These are phyloP conservation scores for Ardeotis arabs DNA, from an alignment of 2,113 vertebrate genomes.

Conservation along the genomic window DNA sequence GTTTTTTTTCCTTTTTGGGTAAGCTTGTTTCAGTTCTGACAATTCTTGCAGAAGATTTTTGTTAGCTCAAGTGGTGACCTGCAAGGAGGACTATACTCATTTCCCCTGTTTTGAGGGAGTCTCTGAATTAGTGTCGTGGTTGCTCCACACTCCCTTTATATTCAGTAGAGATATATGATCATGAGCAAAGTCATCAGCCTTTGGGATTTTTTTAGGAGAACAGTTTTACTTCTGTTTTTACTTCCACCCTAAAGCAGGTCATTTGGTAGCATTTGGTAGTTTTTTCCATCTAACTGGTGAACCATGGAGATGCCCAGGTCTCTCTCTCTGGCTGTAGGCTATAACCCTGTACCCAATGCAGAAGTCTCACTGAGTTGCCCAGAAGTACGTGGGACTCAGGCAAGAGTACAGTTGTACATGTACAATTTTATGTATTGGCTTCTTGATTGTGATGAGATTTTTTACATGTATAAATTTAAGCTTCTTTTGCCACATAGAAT, in stretches of 20 bases:
- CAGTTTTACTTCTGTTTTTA: neutral
- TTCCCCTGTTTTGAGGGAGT: neutral
- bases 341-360: neutral
- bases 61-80: neutral
- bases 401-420: neutral
- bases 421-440: neutral
- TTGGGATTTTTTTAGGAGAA: accelerated
- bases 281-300: neutral
- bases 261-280: neutral
- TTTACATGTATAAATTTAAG: neutral
- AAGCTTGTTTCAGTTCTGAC: neutral
- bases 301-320: neutral
- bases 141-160: neutral
- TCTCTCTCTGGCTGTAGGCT: neutral
- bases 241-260: neutral
- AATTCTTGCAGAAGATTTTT: neutral
- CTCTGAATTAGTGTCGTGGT: neutral
- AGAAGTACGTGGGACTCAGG: neutral
- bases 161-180: neutral
- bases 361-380: neutral
- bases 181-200: neutral
- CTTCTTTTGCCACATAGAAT: neutral
- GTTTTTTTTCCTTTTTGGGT: neutral
- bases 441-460: neutral
- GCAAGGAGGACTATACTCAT: neutral